phyloP scores from a whole-genome alignment of 64 coral and sea anemone species.

The Pachyseris speciosa region DNA sequence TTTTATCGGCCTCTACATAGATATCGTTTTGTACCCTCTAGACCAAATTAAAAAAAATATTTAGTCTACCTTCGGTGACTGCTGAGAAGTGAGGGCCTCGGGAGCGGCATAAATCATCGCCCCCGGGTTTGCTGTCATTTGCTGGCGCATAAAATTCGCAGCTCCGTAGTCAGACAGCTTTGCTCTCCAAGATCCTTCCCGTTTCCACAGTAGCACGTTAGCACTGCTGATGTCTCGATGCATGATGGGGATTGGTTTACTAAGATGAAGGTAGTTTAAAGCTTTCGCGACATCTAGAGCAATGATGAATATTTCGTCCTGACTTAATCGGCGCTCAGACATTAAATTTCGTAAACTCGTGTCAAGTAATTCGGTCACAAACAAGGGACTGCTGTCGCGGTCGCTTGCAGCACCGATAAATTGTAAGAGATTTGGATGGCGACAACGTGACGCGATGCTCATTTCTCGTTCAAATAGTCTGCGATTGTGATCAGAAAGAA shows the following conservation, averaged over 20 bases:
- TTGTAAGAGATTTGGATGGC: slow-evolving; percentile 87
- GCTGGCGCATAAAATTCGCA: not conserved
- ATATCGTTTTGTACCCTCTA: too few relatives aligned
- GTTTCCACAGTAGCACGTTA: slow-evolving; percentile 31
- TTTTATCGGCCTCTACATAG: too few relatives aligned
- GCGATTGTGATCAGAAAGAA: slow-evolving; percentile 39
- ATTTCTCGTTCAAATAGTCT: slow-evolving; percentile 44
- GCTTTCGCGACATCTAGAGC: slow-evolving; percentile 16
- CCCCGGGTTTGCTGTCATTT: not conserved
- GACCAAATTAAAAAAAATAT: too few relatives aligned
- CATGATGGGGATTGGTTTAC: slow-evolving; percentile 12
- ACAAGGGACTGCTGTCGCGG: not conserved
- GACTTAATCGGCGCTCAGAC: not conserved
- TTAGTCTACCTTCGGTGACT: slow-evolving; percentile 78
- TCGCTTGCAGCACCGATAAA: too few relatives aligned
- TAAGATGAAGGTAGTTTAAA: slow-evolving; percentile 38
- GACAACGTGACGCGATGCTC: slow-evolving; percentile 31
- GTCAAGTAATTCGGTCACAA: not conserved
- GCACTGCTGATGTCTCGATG: slow-evolving; percentile 36
- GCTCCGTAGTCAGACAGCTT: too few relatives aligned
- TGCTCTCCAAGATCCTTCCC: too few relatives aligned
- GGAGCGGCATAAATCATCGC: not conserved
- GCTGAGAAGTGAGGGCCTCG: slow-evolving; percentile 47
- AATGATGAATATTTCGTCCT: not conserved
- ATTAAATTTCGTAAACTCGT: not conserved